Evolutionary conservation across 2,888 invertebrate species (phyloP).

Genomic region (Cephus pygmeus): DNA sequence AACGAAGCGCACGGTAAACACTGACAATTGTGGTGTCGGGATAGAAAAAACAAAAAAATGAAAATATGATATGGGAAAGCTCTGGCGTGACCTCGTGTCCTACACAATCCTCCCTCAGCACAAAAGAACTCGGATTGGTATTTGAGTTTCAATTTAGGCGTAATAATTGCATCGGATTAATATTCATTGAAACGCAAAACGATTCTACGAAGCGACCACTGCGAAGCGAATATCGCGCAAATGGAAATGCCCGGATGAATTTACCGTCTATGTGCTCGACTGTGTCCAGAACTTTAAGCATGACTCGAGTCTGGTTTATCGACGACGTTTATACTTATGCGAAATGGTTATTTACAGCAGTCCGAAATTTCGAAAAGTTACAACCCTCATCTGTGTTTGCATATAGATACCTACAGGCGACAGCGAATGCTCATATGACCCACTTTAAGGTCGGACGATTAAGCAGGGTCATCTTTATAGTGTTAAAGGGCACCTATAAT

Average conservation of each 20-base stretch:
- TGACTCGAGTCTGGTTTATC: neutral
- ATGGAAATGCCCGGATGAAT: conserved; percentile 19
- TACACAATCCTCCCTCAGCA: neutral
- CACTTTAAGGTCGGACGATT: neutral
- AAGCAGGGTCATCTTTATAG: neutral
- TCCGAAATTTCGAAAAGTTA: neutral
- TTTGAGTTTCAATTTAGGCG: conserved; percentile 56
- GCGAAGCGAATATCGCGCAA: conserved; percentile 14
- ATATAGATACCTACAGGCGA: neutral
- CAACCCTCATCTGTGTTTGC: neutral
- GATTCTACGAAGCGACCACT: conserved; percentile 41
- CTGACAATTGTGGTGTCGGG: neutral
- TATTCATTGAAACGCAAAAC: conserved; percentile 58
- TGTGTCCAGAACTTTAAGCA: neutral
- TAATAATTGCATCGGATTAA: conserved; percentile 57
- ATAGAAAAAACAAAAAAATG: neutral
- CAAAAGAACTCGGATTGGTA: neutral
- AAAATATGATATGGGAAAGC: neutral
- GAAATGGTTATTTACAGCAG: neutral
- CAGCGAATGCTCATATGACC: neutral
- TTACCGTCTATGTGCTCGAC: neutral
- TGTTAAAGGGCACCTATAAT: neutral
- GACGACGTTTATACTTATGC: neutral
- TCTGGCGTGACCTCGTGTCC: neutral
- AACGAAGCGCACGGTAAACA: neutral